Evolutionary conservation across 2,797 vertebrate genomes (phyloP).

Genomic region (Pipistrellus nathusii): DNA sequence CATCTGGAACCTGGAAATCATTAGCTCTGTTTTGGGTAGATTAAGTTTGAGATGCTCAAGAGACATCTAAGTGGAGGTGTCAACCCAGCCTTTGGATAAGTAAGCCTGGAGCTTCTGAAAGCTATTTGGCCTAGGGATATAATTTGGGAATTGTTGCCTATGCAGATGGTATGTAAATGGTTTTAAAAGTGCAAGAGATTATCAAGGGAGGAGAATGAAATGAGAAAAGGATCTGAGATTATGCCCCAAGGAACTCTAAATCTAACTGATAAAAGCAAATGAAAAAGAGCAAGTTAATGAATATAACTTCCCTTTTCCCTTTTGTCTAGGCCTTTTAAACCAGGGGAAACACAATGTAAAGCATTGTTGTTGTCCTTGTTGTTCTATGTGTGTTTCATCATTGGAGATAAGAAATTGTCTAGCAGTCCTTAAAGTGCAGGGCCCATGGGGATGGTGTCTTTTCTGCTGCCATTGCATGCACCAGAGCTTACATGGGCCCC

Average conservation of each 20-base stretch:
- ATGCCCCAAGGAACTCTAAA: not conserved
- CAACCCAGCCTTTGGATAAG: not conserved
- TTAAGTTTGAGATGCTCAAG: not conserved
- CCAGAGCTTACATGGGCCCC: not conserved
- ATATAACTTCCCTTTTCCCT: not conserved
- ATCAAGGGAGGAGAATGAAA: slow-evolving; percentile 1
- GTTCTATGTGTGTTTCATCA: slow-evolving; percentile 23
- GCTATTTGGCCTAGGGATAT: not conserved
- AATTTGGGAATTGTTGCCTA: not conserved
- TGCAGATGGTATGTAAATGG: not conserved
- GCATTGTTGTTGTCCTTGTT: not conserved
- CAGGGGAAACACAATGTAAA: not conserved
- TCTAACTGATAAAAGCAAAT: slow-evolving; percentile 42
- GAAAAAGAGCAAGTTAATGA: slow-evolving; percentile 26
- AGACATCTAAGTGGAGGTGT: not conserved
- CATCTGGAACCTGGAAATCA: not conserved
- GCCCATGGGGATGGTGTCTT: not conserved
- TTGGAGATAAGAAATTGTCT: not conserved
- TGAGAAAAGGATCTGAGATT: not conserved
- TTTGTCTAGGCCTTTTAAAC: not conserved
- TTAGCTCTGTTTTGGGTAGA: not conserved
- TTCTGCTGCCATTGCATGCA: not conserved
- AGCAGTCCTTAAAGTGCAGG: not conserved
- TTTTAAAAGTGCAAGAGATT: not conserved
- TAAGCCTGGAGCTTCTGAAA: not conserved